These are phyloP conservation scores for Carcharodon carcharias DNA, from an alignment of 2,797 vertebrate species.

Conservation along the genomic window DNA sequence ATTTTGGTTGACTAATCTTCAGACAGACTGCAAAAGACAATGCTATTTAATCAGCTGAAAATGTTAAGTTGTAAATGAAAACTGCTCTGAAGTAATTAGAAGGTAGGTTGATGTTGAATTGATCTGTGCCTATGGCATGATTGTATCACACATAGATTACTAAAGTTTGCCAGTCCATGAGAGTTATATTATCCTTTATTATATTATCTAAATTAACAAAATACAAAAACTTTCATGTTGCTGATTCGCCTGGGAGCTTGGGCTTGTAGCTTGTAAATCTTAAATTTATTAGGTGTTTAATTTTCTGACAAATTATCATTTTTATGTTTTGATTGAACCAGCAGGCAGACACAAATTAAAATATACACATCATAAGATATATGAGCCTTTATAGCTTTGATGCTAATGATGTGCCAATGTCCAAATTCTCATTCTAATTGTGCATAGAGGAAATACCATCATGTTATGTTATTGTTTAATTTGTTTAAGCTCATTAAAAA, in stretches of 20 bases:
- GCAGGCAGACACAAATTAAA: neutral
- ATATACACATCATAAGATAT: neutral
- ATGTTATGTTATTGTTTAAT: neutral
- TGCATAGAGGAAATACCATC: neutral
- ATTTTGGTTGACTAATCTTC: neutral
- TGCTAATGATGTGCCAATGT: neutral
- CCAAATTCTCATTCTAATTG: neutral
- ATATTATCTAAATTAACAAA: neutral
- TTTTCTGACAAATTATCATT: neutral
- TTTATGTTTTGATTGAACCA: neutral
- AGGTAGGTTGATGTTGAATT: neutral
- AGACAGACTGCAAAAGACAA: neutral
- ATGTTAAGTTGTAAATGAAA: neutral
- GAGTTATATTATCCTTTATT: neutral
- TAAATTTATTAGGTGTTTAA: neutral
- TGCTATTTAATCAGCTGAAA: neutral
- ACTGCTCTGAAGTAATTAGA: neutral
- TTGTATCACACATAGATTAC: neutral
- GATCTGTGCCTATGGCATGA: neutral
- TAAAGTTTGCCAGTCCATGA: neutral
- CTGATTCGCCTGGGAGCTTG: neutral
- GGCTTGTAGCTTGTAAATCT: neutral
- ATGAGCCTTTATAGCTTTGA: neutral
- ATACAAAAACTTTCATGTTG: neutral
- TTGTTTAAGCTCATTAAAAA: neutral